Percentiles rank a stretch among this genome's conserved stretches.
These are phyloP conservation scores for Andricus curvator DNA, from an alignment of 2,888 invertebrate species.

Conservation along the genomic window DNA sequence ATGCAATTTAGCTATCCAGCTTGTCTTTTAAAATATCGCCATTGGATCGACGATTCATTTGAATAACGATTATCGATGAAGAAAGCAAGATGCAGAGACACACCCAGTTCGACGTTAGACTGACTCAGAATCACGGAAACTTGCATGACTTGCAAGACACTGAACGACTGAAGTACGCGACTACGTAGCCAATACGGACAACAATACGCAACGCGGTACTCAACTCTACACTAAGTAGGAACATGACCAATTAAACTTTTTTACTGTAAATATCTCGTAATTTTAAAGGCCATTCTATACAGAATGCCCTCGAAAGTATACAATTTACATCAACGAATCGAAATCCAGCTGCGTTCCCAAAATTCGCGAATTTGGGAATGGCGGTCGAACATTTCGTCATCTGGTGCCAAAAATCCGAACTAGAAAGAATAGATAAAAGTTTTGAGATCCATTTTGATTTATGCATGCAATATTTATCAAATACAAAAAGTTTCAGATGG, in stretches of 20 bases:
- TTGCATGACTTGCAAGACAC: constrained; percentile 68
- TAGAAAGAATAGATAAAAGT: too few species aligned
- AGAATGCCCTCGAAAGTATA: constrained; percentile 67
- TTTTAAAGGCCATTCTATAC: constrained; percentile 74
- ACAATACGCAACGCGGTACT: constrained; percentile 74
- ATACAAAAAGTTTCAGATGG: too few species aligned
- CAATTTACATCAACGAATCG: neutral
- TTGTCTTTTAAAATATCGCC: neutral
- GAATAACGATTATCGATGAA: constrained; percentile 42
- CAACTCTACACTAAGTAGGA: constrained; percentile 71
- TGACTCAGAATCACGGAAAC: constrained; percentile 67
- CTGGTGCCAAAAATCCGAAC: too few species aligned
- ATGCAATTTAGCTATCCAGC: neutral
- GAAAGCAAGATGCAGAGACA: constrained; percentile 48
- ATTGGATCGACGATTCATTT: constrained; percentile 13
- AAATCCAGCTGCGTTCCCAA: neutral
- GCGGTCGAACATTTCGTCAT: neutral
- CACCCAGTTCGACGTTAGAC: constrained; percentile 65
- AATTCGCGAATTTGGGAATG: constrained; percentile 8
- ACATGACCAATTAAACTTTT: constrained; percentile 77
- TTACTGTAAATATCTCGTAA: constrained; percentile 78
- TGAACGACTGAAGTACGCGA: constrained; percentile 70
- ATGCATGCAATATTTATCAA: too few species aligned
- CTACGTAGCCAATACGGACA: constrained; percentile 72
- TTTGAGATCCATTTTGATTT: too few species aligned